Evolutionary conservation across 2,113 vertebrate species (phyloP).

Genomic region (Pogonocichla stellata): DNA sequence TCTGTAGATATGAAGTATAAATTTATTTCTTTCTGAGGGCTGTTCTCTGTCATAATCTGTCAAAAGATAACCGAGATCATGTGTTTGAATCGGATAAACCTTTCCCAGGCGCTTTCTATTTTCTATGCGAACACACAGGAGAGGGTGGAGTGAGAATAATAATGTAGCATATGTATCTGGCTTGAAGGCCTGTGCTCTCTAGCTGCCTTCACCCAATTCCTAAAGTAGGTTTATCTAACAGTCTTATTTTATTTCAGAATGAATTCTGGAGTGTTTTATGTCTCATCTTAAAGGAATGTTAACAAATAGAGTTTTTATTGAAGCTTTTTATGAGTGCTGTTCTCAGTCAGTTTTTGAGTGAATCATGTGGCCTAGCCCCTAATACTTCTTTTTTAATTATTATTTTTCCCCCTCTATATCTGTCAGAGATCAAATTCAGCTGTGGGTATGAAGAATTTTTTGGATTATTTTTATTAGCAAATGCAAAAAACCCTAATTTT

Average conservation of each 20-base stretch:
- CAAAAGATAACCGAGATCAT: not conserved
- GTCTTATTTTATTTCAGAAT: not conserved
- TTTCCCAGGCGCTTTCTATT: conserved; percentile 7
- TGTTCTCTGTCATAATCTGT: not conserved
- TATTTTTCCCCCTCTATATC: fast-evolving
- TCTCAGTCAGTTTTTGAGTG: not conserved
- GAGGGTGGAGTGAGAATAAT: not conserved
- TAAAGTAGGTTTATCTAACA: not conserved
- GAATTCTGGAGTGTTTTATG: not conserved
- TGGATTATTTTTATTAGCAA: not conserved
- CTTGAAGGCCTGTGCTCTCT: not conserved
- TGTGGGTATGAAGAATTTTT: not conserved
- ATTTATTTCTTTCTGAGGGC: not conserved
- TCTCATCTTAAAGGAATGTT: conserved; percentile 5
- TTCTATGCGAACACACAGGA: not conserved
- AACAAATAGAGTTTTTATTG: conserved; percentile 4
- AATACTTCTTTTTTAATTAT: not conserved
- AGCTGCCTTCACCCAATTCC: not conserved
- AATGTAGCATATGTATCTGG: not conserved
- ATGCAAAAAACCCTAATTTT: not conserved
- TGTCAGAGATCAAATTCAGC: not conserved
- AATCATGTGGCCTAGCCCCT: not conserved
- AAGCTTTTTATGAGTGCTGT: not conserved
- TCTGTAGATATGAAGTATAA: not conserved
- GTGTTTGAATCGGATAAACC: not conserved